Base-by-base conservation (phyloP, 2,113 vertebrate species). In the Hydrolagus affinis region DNA sequence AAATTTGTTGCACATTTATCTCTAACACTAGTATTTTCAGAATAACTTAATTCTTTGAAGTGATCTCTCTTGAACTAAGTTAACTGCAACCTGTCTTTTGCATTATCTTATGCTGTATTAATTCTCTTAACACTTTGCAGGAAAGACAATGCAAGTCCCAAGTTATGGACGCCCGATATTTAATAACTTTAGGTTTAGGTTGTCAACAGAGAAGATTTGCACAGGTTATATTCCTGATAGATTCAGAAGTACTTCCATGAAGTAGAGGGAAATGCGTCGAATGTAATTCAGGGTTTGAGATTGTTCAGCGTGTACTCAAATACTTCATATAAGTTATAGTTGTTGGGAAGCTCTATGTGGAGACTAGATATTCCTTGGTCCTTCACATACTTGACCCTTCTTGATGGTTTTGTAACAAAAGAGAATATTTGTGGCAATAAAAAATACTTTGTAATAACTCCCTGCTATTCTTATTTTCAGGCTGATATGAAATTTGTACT, bases 391-490 rank as follows among this genome's bases (percentile, higher is more conserved):
- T n/a, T 23, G 9, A n/a, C 32, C 21, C n/a, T 59, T 78, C 12
- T 9, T n/a, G 17, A 66, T 30, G 66, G 11, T 8, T 56, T 59
- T 77, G 15, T 57, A 74, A 76, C 25, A 25, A 72, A 72, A 23
- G 28, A 32, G 60, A 80, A 57, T 64, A 28, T 83, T 19, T 77
- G 57, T 23, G 10, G 28, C 28, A 68, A 44, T 44, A 44, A 78
- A n/a, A 44, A 78, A 23, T 62, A 12, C 25, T 83, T 15, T 83
- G 15, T 32, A 9, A 44, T 83, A 66, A 62, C 60, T 83, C 17
- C 28, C 25, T 83, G 78, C 62, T 83, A 83, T 66, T 62, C 21
- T 23, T 83, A 30, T 66, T 83, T 66, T 64, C 60, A 28, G n/a
- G 3, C 25, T 73, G 14, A 4, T 15, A 21, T 75, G 19, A 11